Evolutionary conservation across 2,113 vertebrate species (phyloP).

Genomic region (Pseudonaja textilis): DNA sequence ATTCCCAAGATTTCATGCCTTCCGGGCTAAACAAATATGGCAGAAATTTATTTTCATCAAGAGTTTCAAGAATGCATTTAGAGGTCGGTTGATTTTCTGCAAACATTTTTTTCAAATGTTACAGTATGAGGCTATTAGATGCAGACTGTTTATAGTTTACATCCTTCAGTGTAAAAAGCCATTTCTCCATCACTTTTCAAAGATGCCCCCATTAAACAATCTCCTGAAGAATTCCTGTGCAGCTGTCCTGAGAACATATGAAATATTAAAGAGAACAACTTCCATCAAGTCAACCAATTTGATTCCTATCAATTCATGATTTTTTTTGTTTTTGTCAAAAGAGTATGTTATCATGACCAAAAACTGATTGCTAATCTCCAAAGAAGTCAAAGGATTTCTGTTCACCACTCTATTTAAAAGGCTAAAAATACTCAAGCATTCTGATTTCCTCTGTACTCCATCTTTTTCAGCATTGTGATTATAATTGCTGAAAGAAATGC

Average conservation of each 20-base stretch:
- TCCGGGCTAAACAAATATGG: not conserved
- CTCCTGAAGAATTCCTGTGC: slow-evolving; percentile 38
- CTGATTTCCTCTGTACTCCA: slow-evolving; percentile 44
- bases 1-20: not conserved
- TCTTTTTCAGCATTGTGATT: slow-evolving; percentile 17
- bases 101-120: not conserved
- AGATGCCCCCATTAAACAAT: slow-evolving; percentile 29
- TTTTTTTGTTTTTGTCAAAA: slow-evolving; percentile 28
- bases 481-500: slow-evolving; percentile 46
- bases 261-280: slow-evolving; percentile 52
- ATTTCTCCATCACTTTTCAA: slow-evolving; percentile 39
- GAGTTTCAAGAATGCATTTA: not conserved
- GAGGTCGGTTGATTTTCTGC: accelerated
- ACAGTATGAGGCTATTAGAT: not conserved
- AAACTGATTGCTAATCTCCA: slow-evolving; percentile 57
- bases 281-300: slow-evolving; percentile 49
- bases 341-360: slow-evolving; percentile 55
- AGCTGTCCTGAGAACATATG: slow-evolving; percentile 27
- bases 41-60: not conserved
- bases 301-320: slow-evolving; percentile 32
- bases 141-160: not conserved
- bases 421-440: slow-evolving; percentile 44
- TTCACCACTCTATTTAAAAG: slow-evolving; percentile 42
- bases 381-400: slow-evolving; percentile 34
- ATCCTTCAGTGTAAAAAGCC: slow-evolving; percentile 9